A percentile compares a stretch with the other conserved stretches of the same genome.
These are phyloP conservation scores for Lerema accius DNA, from an alignment of 1,140 invertebrate species.

Conservation along the genomic window DNA sequence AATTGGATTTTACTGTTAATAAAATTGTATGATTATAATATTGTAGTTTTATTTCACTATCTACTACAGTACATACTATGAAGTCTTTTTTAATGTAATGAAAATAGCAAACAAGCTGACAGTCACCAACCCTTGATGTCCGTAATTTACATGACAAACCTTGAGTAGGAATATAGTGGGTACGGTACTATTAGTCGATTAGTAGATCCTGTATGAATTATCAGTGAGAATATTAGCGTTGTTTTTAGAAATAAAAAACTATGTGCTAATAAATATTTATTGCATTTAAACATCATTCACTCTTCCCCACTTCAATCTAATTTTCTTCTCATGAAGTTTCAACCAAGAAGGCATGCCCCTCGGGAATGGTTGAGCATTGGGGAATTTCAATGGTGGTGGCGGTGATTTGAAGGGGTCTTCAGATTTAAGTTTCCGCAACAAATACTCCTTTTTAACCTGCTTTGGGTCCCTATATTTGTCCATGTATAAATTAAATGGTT, in stretches of 20 bases:
- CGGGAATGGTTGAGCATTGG: constrained; percentile 87
- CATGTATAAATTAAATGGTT: constrained; percentile 95
- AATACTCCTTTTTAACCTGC: constrained; percentile 91
- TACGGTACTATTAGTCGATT: too few species aligned
- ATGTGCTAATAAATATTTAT: constrained; percentile 20
- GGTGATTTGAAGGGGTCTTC: constrained; percentile 92
- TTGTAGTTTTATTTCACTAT: neutral
- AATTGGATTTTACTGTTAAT: neutral
- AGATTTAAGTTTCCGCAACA: constrained; percentile 91
- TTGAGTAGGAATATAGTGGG: too few species aligned
- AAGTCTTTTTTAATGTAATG: too few species aligned
- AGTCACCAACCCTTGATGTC: too few species aligned
- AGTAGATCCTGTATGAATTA: too few species aligned
- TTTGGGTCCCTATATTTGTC: constrained; percentile 96
- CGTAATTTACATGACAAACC: too few species aligned
- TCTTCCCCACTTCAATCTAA: constrained; percentile 86
- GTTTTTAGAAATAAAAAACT: too few species aligned
- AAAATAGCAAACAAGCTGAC: too few species aligned
- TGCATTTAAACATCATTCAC: constrained; percentile 85
- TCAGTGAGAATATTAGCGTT: too few species aligned
- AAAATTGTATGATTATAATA: neutral
- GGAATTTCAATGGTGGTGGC: constrained; percentile 87
- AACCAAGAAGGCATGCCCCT: constrained; percentile 89
- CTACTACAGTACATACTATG: too few species aligned
- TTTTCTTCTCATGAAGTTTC: constrained; percentile 87